A percentile compares a stretch with the other conserved stretches of the same genome.
These are phyloP conservation scores for Enteromius argenteus DNA, from an alignment of 2,797 vertebrate species.

Conservation along the genomic window DNA sequence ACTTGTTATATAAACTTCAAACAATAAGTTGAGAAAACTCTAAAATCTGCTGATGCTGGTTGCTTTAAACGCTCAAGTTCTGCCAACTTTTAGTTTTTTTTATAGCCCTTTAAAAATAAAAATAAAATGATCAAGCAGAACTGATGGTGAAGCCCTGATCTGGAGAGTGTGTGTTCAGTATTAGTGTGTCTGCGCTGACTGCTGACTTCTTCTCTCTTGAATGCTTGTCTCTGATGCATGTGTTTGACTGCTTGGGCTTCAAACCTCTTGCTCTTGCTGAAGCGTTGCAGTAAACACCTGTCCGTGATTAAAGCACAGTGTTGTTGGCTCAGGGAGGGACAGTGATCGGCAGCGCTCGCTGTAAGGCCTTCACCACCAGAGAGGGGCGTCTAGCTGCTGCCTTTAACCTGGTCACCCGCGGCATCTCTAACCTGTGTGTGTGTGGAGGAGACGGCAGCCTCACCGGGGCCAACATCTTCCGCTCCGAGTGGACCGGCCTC, in stretches of 20 bases:
- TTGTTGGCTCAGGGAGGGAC: constrained; percentile 87
- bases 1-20: no score
- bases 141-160: no score
- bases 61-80: no score
- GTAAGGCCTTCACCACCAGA: constrained; percentile 88
- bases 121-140: no score
- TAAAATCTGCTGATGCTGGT: no score
- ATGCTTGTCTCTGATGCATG: not conserved
- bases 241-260: not conserved
- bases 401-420: constrained; percentile 88
- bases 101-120: no score
- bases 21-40: no score
- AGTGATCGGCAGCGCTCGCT: constrained; percentile 93
- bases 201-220: not conserved
- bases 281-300: not conserved
- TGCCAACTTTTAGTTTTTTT: no score
- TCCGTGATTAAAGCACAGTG: not conserved
- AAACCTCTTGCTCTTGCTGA: not conserved
- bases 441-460: constrained; percentile 96
- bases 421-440: constrained; percentile 96
- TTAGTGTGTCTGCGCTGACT: not conserved
- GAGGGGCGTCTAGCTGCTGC: constrained; percentile 87
- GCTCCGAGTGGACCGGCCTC: constrained; percentile 88
- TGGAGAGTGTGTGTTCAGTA: not conserved
- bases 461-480: constrained; percentile 93